phyloP scores from a whole-genome alignment of 2,888 invertebrate species.

The Strigamia transsilvanica region DNA sequence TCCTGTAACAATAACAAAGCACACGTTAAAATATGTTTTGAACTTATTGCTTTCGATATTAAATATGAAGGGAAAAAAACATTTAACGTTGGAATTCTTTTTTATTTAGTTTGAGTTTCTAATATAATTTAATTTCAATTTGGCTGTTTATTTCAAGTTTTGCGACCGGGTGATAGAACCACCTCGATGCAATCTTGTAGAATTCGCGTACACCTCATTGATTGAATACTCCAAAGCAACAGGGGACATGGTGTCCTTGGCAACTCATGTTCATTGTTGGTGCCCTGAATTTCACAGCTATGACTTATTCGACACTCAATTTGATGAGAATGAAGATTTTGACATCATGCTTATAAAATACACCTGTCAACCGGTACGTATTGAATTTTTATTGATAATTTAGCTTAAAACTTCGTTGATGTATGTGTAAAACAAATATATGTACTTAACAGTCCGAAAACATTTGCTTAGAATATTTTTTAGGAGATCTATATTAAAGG shows the following conservation, averaged over 20 bases:
- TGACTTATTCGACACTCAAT: slow-evolving; percentile 58
- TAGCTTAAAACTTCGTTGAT: not conserved
- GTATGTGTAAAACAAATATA: not conserved
- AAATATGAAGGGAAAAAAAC: too few species aligned
- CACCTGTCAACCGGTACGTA: slow-evolving; percentile 58
- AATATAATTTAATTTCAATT: not conserved
- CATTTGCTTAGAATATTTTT: too few species aligned
- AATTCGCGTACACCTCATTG: slow-evolving; percentile 58
- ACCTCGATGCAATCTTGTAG: not conserved
- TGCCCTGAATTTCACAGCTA: slow-evolving; percentile 59
- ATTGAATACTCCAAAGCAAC: slow-evolving; percentile 58
- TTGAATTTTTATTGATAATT: not conserved
- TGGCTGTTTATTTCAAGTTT: slow-evolving; percentile 29
- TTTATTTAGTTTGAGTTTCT: too few species aligned
- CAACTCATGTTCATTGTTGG: slow-evolving; percentile 59
- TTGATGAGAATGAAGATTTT: slow-evolving; percentile 58
- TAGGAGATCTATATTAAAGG: too few species aligned
- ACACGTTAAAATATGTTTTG: too few species aligned
- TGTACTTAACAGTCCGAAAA: too few species aligned
- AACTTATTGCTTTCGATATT: too few species aligned
- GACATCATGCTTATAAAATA: slow-evolving; percentile 59
- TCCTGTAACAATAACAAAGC: too few species aligned
- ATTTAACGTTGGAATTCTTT: too few species aligned
- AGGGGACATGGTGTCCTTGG: slow-evolving; percentile 58
- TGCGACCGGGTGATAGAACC: slow-evolving; percentile 38